phyloP scores from a whole-genome alignment of 2,113 vertebrate genomes.

The Gavia stellata region DNA sequence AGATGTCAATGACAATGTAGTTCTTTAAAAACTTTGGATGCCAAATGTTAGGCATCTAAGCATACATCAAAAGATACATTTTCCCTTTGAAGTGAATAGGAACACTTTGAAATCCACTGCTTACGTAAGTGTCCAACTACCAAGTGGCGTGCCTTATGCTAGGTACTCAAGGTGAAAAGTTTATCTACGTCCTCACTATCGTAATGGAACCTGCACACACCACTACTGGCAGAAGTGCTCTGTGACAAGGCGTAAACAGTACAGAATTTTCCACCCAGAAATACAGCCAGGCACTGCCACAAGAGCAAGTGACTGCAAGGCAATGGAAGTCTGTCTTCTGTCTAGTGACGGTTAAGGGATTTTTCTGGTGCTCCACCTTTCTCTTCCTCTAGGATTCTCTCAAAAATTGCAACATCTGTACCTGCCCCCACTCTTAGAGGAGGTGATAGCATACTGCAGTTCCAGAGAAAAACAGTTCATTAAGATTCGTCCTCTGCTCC shows the following conservation, averaged over 20 bases:
- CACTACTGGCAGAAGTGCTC: not conserved
- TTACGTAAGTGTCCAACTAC: not conserved
- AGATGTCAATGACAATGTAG: not conserved
- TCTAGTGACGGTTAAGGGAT: not conserved
- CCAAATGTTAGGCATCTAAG: not conserved
- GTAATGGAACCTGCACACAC: not conserved
- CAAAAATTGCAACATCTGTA: not conserved
- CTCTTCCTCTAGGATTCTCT: not conserved
- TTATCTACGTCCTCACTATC: not conserved
- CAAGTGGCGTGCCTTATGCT: fast-evolving
- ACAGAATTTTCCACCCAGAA: not conserved
- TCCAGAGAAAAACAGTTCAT: not conserved
- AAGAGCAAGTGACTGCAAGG: not conserved
- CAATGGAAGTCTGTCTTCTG: not conserved
- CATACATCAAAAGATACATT: not conserved
- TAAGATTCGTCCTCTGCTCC: not conserved
- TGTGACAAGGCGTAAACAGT: not conserved
- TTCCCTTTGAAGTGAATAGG: not conserved
- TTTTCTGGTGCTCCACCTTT: not conserved
- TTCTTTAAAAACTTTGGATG: not conserved
- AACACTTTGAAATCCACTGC: not conserved
- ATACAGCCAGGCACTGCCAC: not conserved
- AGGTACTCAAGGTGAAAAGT: not conserved
- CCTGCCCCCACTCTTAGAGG: not conserved
- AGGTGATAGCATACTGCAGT: not conserved